phyloP scores from a whole-genome alignment of 2,888 invertebrate species.

The Lepidochrysops patricia region DNA sequence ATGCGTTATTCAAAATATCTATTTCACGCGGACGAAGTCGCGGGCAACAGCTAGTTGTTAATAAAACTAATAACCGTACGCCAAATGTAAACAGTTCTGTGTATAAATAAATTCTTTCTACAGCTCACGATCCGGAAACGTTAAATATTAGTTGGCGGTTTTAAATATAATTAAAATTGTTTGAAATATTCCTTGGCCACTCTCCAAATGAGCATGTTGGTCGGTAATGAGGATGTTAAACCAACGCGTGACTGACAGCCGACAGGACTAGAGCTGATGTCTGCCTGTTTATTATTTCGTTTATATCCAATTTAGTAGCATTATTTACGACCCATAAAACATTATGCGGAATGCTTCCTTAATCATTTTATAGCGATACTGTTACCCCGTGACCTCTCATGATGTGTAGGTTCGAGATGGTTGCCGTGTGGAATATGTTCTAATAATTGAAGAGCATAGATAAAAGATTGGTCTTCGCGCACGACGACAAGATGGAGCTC shows the following conservation, averaged over 20 bases:
- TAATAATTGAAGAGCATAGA: too few relatives aligned
- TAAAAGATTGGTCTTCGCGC: too few relatives aligned
- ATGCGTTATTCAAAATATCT: too few relatives aligned
- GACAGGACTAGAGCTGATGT: background rate
- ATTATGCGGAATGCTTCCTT: background rate
- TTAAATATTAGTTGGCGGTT: background rate
- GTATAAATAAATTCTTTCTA: background rate
- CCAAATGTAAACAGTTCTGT: background rate
- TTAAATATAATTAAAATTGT: background rate
- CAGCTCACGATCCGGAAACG: background rate
- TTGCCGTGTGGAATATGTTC: too few relatives aligned
- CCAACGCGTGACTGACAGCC: constrained; percentile 4
- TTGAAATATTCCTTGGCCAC: background rate
- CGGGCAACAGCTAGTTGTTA: too few relatives aligned
- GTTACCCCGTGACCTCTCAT: background rate
- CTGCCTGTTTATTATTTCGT: background rate
- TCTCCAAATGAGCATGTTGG: constrained; percentile 5
- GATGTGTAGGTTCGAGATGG: background rate
- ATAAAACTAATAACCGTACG: too few relatives aligned
- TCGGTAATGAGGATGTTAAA: constrained; percentile 8
- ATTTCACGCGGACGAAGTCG: too few relatives aligned
- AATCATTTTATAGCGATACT: background rate
- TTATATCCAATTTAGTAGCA: background rate
- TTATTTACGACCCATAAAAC: constrained; percentile 1
- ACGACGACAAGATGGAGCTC: too few relatives aligned